Percentiles rank a stretch among this genome's conserved stretches.
These are phyloP conservation scores for Drosophila pachea DNA, from an alignment of 1,140 invertebrate genomes.

Conservation along the genomic window DNA sequence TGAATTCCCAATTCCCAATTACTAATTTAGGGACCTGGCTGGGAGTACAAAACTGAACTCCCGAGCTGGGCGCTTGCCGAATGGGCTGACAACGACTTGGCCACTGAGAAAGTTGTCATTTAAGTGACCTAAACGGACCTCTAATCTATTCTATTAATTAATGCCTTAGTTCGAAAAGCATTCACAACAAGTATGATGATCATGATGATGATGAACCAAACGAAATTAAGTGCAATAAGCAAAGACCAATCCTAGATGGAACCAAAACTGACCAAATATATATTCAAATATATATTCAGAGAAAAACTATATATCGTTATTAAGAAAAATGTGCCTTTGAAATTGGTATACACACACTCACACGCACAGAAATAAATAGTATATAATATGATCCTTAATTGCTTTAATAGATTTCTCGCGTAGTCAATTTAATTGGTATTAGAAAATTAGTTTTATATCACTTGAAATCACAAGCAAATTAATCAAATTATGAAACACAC, in stretches of 20 bases:
- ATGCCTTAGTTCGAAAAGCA: slow-evolving; percentile 16
- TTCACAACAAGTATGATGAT: slow-evolving; percentile 8
- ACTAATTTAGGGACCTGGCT: slow-evolving; percentile 87
- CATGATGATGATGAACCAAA: slow-evolving; percentile 22
- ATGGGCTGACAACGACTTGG: slow-evolving; percentile 82
- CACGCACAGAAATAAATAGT: slow-evolving; percentile 4
- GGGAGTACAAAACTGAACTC: slow-evolving; percentile 92
- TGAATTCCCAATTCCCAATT: slow-evolving; percentile 4
- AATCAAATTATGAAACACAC: slow-evolving; percentile 34
- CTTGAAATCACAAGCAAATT: slow-evolving; percentile 28
- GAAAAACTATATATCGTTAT: slow-evolving; percentile 44
- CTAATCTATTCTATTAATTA: slow-evolving; percentile 7
- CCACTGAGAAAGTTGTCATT: slow-evolving; percentile 28
- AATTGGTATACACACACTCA: slow-evolving; percentile 35
- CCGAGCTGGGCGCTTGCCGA: slow-evolving; percentile 92
- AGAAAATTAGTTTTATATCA: slow-evolving; percentile 22
- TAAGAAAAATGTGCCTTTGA: slow-evolving; percentile 43
- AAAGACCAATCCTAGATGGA: slow-evolving; percentile 34
- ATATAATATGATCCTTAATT: slow-evolving; percentile 14
- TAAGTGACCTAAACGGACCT: slow-evolving; percentile 8
- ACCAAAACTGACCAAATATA: slow-evolving; percentile 27
- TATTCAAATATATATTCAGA: slow-evolving; percentile 5
- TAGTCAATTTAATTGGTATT: slow-evolving; percentile 44
- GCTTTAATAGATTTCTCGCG: slow-evolving; percentile 27
- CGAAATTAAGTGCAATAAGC: slow-evolving; percentile 27